Evolutionary conservation across 2,888 invertebrate species (phyloP), one percentile per base, ranked within the genome.

Genomic region (Cantharis rufa): DNA sequence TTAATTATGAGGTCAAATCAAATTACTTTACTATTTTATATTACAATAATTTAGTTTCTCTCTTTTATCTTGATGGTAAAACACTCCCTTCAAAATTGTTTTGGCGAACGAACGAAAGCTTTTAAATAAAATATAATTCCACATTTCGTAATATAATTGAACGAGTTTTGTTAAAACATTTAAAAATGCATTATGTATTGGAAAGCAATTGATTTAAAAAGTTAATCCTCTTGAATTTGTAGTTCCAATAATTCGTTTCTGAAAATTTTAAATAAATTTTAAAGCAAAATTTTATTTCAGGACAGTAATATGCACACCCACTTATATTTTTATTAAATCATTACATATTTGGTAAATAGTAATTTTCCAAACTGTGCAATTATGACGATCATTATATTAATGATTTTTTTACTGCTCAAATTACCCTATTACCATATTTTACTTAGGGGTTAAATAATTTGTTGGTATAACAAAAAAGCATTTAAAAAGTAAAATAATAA

Each of bases 401-500:
- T 66, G 64, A 66, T 66, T 66, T 66, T 66, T 66, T 66, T 21
- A 66, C 13, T 48, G n/a, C 48, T n/a, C 64, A 66, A 66, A 63
- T 63, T 66, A 66, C 21, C 48, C 64, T n/a, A 66, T 66, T 66
- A 69, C 9, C 69, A 32, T 32, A 32, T 21, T 48, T 48, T 28
- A 48, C 24, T 18, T 48, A 74, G 64, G 74, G 74, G 70, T 32
- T 66, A 27, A 68, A 69, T 61, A 66, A 64, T 73, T 62, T 73
- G 62, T 74, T 69, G 77, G 64, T 24, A 74, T 76, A 76, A 73
- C 72, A 70, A 70, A 48, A 76, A 74, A 77, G 74, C 68, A 71
- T 75, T 77, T 77, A 76, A 82, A 79, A 78, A 79, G 77, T 81
- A 82, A 84, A 83, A 82, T 82, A 83, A 83, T 84, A 84, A 86